Evolutionary conservation across 2,888 invertebrate genomes (phyloP), one percentile per base, ranked within the genome.

Genomic region (Acleris holmiana): DNA sequence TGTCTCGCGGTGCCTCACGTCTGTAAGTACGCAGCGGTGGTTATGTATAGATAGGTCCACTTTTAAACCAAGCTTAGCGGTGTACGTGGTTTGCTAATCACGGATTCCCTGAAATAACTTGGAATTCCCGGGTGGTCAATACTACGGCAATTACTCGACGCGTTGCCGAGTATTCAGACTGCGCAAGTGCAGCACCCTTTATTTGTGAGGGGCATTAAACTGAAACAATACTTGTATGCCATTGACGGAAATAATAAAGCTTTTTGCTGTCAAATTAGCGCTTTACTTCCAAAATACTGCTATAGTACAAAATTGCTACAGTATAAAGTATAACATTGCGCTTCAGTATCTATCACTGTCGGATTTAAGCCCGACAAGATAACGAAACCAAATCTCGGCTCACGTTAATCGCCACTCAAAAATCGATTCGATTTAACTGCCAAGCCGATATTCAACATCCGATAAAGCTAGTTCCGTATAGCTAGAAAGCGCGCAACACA

Each of bases 41-140:
- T 63, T 73, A 68, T 64, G 67, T 73, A 68, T 73, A 59, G 74
- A 73, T 68, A 71, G 71, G 74, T 72, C 70, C 57, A 69, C 67
- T 73, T 74, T 76, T 72, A 69, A 35, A 71, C 68, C 69, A 68
- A 68, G 74, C 73, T 73, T 73, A 71, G 70, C 69, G 76, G 62
- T n/a, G n/a, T 67, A 61, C 76, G 74, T 47, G 74, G 77, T 72
- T 76, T 71, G 81, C 86, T 88, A 85, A 88, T 85, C 73, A 75
- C 69, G 82, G 79, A 78, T 81, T 75, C 70, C 78, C 84, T 77
- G 77, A 88, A 89, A 89, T 89, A 88, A 83, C 76, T 72, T 76
- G 84, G 85, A 83, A 88, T 89, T 83, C 84, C 80, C 72, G 72
- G 66, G 67, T 75, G 73, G 77, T 79, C 80, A 76, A 79, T 79